A percentile compares a stretch with the other conserved stretches of the same genome.
Conservation (phyloP, 2,113 vertebrate species). For the Vulpes vulpes region DNA sequence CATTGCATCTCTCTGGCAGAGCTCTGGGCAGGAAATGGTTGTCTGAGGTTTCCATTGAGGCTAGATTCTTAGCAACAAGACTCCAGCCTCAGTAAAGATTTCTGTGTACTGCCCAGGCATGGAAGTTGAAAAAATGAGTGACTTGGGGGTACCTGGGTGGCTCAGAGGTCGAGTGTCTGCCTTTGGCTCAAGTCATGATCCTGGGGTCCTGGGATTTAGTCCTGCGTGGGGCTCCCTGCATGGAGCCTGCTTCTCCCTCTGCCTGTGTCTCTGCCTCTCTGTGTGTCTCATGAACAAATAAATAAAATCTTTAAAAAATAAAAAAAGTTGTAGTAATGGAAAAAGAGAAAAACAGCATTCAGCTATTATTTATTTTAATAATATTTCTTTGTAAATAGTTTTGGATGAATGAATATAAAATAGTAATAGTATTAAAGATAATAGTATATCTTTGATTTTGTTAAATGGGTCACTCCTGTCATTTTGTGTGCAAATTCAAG, state of each 20-base stretch:
- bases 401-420: neutral
- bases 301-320: too few relatives aligned
- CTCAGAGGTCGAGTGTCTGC: too few relatives aligned
- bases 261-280: too few relatives aligned
- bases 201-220: too few relatives aligned
- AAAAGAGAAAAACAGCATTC: neutral
- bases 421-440: neutral
- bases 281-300: too few relatives aligned
- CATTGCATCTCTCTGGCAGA: too few relatives aligned
- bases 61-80: neutral
- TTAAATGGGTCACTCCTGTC: neutral
- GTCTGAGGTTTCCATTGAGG: neutral
- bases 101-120: neutral
- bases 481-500: neutral
- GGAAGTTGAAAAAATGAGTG: neutral
- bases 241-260: too few relatives aligned
- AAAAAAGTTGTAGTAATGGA: neutral
- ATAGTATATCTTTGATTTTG: neutral
- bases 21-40: neutral
- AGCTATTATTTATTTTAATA: constrained; percentile 27
- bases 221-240: too few relatives aligned
- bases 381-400: constrained; percentile 13
- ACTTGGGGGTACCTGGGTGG: neutral
- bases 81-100: neutral
- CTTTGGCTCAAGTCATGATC: too few relatives aligned